phyloP scores from a whole-genome alignment of 2,888 invertebrate species.

The Caradrina clavipalpis region DNA sequence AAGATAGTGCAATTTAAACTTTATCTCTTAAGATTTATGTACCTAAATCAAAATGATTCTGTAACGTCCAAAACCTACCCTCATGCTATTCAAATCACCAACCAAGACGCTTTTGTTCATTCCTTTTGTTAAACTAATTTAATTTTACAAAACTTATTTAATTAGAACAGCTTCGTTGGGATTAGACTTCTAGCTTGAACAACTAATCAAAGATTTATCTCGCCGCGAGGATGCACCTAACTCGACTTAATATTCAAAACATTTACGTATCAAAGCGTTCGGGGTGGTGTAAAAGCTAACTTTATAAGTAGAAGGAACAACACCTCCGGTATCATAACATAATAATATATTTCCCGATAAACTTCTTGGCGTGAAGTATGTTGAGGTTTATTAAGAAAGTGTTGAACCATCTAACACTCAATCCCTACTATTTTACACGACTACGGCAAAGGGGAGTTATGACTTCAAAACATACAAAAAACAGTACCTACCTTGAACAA shows the following conservation, averaged over 20 bases:
- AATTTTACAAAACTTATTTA: slow-evolving; percentile 58
- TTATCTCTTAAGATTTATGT: not conserved
- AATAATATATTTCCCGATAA: slow-evolving; percentile 66
- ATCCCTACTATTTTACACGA: slow-evolving; percentile 31
- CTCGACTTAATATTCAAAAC: slow-evolving; percentile 57
- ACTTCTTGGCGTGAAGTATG: slow-evolving; percentile 62
- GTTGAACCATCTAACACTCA: slow-evolving; percentile 65
- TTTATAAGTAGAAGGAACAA: slow-evolving; percentile 64
- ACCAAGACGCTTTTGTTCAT: slow-evolving; percentile 48
- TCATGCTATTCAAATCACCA: slow-evolving; percentile 29
- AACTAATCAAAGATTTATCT: slow-evolving; percentile 60
- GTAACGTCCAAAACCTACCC: slow-evolving; percentile 29
- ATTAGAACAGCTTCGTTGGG: slow-evolving; percentile 48
- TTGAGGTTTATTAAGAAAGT: slow-evolving; percentile 71
- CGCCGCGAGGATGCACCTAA: slow-evolving; percentile 45
- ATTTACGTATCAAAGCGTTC: slow-evolving; percentile 56
- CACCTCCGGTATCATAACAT: slow-evolving; percentile 55
- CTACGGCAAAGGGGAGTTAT: not conserved
- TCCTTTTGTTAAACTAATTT: slow-evolving; percentile 53
- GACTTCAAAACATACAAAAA: slow-evolving; percentile 74
- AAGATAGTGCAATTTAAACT: not conserved
- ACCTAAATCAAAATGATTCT: slow-evolving; percentile 30
- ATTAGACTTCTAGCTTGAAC: slow-evolving; percentile 43
- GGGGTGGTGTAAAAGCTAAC: slow-evolving; percentile 50
- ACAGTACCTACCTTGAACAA: slow-evolving; percentile 66